Evolutionary conservation across 2,113 vertebrate genomes (phyloP).

Genomic region (Antennarius striatus): DNA sequence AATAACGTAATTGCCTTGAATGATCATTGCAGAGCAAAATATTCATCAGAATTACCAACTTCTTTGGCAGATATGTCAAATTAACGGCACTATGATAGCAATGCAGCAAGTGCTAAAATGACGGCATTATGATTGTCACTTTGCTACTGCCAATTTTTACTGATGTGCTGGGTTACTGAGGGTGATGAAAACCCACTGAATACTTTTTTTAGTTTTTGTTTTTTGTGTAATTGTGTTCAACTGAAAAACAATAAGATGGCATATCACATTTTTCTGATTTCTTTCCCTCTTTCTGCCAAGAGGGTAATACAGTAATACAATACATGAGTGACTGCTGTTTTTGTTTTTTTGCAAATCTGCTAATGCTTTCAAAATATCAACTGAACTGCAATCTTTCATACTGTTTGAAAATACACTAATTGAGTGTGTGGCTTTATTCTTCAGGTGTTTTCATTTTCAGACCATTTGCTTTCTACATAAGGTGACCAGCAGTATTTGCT

Average conservation of each 20-base stretch:
- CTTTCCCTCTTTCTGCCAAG: constrained; percentile 14
- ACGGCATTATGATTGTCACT: constrained; percentile 51
- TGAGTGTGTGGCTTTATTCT: background rate
- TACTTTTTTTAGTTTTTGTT: background rate
- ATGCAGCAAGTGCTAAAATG: constrained; percentile 33
- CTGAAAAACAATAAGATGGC: constrained; percentile 31
- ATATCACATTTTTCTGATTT: constrained; percentile 25
- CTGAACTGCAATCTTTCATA: constrained; percentile 2
- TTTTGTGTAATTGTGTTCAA: constrained; percentile 15
- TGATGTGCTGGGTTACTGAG: constrained; percentile 30
- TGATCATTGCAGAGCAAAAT: constrained; percentile 10
- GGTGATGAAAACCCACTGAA: constrained; percentile 40
- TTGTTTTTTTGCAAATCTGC: constrained; percentile 9
- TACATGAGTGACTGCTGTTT: constrained; percentile 1
- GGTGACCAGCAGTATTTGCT: background rate
- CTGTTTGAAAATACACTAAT: background rate
- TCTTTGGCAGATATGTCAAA: constrained; percentile 44
- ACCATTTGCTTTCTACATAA: background rate
- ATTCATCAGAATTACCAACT: constrained; percentile 26
- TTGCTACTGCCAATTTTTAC: constrained; percentile 25
- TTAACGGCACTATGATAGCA: constrained; percentile 32
- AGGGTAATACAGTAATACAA: background rate
- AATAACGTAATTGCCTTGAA: constrained; percentile 31
- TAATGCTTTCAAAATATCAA: constrained; percentile 16
- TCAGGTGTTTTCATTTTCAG: background rate